Evolutionary conservation across 2,797 vertebrate species (phyloP).

Genomic region (Eospalax fontanierii): DNA sequence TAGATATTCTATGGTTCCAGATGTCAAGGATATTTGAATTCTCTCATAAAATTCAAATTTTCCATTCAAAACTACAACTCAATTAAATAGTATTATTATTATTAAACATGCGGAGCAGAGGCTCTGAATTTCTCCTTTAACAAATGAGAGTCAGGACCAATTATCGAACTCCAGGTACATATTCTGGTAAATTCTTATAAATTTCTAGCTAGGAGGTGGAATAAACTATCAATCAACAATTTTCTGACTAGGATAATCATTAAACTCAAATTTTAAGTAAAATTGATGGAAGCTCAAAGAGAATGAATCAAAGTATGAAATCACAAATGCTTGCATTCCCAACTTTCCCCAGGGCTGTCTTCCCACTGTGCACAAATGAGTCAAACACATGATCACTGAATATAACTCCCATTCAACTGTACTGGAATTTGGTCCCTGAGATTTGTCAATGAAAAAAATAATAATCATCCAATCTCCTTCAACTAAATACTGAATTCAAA

Average conservation of each 20-base stretch:
- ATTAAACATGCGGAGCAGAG: background rate
- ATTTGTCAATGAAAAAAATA: background rate
- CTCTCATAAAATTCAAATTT: slow-evolving; percentile 40
- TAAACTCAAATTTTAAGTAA: background rate
- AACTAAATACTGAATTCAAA: slow-evolving; percentile 17
- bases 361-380: background rate
- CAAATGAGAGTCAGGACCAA: background rate
- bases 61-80: slow-evolving; percentile 54
- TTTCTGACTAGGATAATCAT: background rate
- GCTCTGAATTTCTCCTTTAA: background rate
- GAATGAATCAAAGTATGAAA: background rate
- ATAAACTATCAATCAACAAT: slow-evolving; percentile 2
- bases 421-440: background rate
- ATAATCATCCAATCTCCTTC: background rate
- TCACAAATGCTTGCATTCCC: background rate
- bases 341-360: background rate
- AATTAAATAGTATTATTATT: background rate
- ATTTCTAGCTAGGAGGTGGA: background rate
- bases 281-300: background rate
- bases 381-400: background rate
- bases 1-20: background rate
- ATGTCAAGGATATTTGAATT: background rate
- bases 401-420: background rate
- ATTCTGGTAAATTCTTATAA: background rate
- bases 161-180: background rate